Base-by-base conservation (phyloP, 2,797 vertebrate species). In the Ibycter americanus region DNA sequence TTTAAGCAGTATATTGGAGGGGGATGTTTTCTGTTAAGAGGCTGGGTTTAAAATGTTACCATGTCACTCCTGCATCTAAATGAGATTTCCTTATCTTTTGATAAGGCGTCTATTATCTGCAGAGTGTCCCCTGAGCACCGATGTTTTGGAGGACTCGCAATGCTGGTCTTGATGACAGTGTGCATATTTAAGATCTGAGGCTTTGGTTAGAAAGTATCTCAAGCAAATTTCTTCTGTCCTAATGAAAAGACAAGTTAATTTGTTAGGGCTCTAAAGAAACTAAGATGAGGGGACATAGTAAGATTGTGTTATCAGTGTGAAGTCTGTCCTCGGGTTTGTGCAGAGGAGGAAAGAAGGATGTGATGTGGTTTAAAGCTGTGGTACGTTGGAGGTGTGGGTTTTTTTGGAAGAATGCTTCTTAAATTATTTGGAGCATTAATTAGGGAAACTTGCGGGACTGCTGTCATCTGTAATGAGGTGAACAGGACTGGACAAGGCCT, bases 31-130 rank as follows among this genome's bases (percentile, higher is more conserved):
- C 61, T 91, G 22, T 81, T 78, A 70, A 70, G 58, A 49, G 34
- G 16, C 85, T 78, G 46, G n/a, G 20, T 94, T 95, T 89, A 42
- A 85, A 93, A 92, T 0, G 4, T 71, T 87, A 55, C 76, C 51
- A 13, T 81, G 96, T 94, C 81, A 76, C 27, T 96, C 91, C 87
- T 96, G 97, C 93, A 93, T 97, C 90, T 94, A 96, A 97, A 97
- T 96, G 84, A 96, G 94, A 88, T 97, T 93, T 89, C 68, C 89
- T 97, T 97, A 97, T 96, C 97, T 97, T 86, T 68, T 34, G 87
- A 92, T 95, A 72, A 94, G 94, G 68, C 29, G 16, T 95, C 90
- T 96, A 74, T 96, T 97, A 91, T 96, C 89, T 88, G 61, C 68
- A 56, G 70, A 44, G n/a, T 66, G 90, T 95, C 94, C 84, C 90